phyloP scores from a whole-genome alignment of 2,797 vertebrate genomes.

The Etheostoma nigrum region DNA sequence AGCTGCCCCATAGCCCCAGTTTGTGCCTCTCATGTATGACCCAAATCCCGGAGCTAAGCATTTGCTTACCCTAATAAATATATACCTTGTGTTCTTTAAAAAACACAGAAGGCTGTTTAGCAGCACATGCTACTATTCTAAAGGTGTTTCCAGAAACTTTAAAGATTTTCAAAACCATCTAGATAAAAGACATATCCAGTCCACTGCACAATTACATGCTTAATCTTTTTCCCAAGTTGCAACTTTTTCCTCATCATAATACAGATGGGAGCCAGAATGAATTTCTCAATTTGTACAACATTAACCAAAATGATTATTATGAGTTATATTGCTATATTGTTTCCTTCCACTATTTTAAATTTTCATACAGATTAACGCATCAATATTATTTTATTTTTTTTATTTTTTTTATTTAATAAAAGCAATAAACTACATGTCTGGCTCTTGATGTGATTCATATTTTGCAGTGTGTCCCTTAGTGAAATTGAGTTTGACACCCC shows the following conservation, averaged over 20 bases:
- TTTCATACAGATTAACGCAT: background rate
- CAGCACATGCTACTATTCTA: background rate
- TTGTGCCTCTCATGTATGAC: background rate
- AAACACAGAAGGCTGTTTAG: background rate
- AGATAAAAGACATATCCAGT: background rate
- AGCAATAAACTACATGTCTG: too few relatives aligned
- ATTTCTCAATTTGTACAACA: background rate
- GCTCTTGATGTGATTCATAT: too few relatives aligned
- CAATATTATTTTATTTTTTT: background rate
- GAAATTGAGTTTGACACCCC: too few relatives aligned
- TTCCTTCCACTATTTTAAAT: background rate
- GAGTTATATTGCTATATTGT: background rate
- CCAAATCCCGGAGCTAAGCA: background rate
- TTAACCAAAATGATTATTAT: background rate
- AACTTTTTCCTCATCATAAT: background rate
- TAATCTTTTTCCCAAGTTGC: background rate
- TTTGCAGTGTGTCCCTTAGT: too few relatives aligned
- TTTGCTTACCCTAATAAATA: background rate
- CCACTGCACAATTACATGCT: background rate
- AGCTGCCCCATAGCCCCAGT: background rate
- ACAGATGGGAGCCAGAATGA: background rate
- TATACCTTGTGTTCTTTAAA: background rate
- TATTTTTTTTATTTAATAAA: too few relatives aligned
- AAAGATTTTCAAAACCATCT: background rate
- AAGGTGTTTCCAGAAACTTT: conserved; percentile 3